These are phyloP conservation scores for Ptilodon capucinus DNA, from an alignment of 2,888 invertebrate species.

Conservation along the genomic window DNA sequence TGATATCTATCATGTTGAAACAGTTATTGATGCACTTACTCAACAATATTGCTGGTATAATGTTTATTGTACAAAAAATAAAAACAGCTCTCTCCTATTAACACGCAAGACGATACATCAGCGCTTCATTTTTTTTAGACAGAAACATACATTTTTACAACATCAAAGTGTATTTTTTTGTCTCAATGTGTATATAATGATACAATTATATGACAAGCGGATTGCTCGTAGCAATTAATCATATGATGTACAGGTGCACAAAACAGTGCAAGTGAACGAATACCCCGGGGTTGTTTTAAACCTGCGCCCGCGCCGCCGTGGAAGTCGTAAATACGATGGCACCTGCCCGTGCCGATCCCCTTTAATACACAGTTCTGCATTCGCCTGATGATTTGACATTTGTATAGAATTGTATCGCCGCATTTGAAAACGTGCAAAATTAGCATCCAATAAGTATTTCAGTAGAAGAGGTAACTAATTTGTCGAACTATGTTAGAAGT, in stretches of 20 bases:
- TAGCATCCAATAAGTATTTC: constrained; percentile 20
- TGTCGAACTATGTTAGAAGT: too few species aligned
- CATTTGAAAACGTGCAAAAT: constrained; percentile 33
- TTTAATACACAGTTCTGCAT: constrained; percentile 34
- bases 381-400: constrained; percentile 59
- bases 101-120: constrained; percentile 15
- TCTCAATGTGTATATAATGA: constrained; percentile 43
- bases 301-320: constrained; percentile 59
- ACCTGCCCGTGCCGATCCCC: constrained; percentile 56
- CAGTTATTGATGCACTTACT: too few species aligned
- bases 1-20: too few species aligned
- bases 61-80: constrained; percentile 1
- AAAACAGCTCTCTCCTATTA: constrained; percentile 8
- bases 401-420: constrained; percentile 41
- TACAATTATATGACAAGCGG: constrained; percentile 63
- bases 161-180: constrained; percentile 25
- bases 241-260: constrained; percentile 71
- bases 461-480: constrained; percentile 4
- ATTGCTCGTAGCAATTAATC: constrained; percentile 68
- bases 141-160: constrained; percentile 9
- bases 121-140: constrained; percentile 9
- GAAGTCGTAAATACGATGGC: constrained; percentile 73
- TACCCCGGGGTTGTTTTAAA: constrained; percentile 52
- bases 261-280: constrained; percentile 49
- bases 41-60: too few species aligned